Conservation (phyloP, 2,113 vertebrate genomes). For the Himantopus leucocephalus region DNA sequence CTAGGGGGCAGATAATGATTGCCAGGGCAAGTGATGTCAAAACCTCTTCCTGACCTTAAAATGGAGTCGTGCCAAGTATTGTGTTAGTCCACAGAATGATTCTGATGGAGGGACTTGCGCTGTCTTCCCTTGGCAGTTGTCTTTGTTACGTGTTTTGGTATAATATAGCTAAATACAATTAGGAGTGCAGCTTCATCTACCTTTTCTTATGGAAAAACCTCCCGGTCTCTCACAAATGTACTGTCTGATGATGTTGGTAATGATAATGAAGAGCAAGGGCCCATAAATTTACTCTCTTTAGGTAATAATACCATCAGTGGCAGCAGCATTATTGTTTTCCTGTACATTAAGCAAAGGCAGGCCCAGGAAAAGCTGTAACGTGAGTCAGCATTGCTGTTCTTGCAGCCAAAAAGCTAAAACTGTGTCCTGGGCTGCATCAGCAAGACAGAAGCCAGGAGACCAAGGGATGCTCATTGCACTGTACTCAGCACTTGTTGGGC, state of each 20-base stretch:
- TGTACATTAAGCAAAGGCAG: neutral
- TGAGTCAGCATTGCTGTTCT: neutral
- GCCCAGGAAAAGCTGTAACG: too few species aligned
- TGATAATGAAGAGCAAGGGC: neutral
- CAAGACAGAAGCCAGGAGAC: neutral
- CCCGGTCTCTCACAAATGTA: neutral
- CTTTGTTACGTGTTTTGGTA: neutral
- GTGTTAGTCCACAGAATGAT: neutral
- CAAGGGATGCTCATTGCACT: neutral
- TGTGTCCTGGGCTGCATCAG: neutral
- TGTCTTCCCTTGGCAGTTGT: neutral
- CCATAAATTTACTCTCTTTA: neutral
- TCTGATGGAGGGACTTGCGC: fast-evolving
- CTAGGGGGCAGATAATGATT: neutral
- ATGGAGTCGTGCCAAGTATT: neutral
- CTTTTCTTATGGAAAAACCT: neutral
- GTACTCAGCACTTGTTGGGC: neutral
- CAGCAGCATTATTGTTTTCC: neutral
- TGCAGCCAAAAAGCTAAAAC: neutral
- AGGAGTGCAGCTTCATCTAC: neutral
- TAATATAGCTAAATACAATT: neutral
- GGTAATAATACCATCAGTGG: too few species aligned
- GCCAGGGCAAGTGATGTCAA: neutral
- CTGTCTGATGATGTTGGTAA: neutral
- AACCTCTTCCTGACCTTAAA: neutral